These are phyloP conservation scores for Cygnus olor DNA, from an alignment of 2,797 vertebrate species.

Conservation along the genomic window DNA sequence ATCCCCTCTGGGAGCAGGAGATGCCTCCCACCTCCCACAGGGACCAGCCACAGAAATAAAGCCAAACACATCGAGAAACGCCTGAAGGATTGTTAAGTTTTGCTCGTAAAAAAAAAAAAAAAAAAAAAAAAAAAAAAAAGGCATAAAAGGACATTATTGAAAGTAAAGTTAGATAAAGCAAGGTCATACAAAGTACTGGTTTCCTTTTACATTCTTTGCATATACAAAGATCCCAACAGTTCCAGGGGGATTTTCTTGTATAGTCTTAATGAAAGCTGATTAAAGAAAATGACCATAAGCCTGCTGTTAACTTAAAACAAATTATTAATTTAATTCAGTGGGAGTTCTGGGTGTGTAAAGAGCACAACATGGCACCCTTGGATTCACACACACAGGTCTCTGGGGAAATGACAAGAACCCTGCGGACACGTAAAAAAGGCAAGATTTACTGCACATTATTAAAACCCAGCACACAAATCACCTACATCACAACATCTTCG, in stretches of 20 bases:
- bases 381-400: not conserved
- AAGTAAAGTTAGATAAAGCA: conserved; percentile 14
- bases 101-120: not conserved
- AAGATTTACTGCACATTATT: not conserved
- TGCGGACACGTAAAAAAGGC: not conserved
- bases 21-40: not conserved
- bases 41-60: not conserved
- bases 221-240: not conserved
- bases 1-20: not conserved
- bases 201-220: conserved; percentile 46
- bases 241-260: conserved; percentile 26
- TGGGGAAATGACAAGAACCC: not conserved
- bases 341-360: not conserved
- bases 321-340: conserved; percentile 4
- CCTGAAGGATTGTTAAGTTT: not conserved
- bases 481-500: not conserved
- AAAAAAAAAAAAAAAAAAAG: not conserved
- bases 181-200: conserved; percentile 39
- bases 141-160: not conserved
- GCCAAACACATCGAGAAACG: not conserved
- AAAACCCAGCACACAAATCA: not conserved
- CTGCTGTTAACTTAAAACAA: not conserved
- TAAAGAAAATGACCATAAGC: conserved; percentile 24
- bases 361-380: not conserved
- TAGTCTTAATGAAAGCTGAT: conserved; percentile 30